A percentile compares a stretch with the other conserved stretches of the same genome.
These are phyloP conservation scores for Muraenolepis orangiensis DNA, from an alignment of 2,797 vertebrate species.

Conservation along the genomic window DNA sequence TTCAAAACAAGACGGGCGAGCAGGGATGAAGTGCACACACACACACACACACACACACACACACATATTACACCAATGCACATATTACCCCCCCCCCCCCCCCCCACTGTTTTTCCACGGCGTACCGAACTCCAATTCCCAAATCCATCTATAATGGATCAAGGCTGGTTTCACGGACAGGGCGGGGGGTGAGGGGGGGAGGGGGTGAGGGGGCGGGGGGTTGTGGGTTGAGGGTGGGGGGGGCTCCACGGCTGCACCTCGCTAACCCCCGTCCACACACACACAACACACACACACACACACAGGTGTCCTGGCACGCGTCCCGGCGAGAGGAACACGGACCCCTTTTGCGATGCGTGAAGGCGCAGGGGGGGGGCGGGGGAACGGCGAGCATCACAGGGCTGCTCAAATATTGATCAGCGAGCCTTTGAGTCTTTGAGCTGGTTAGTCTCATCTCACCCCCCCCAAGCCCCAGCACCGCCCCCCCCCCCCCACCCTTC, in stretches of 20 bases:
- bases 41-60: conserved; percentile 27
- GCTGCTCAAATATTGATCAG: conserved; percentile 72
- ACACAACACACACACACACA: no score
- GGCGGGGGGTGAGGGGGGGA: no score
- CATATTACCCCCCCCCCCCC: no score
- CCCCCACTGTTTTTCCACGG: conserved; percentile 16
- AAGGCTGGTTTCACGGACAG: conserved; percentile 45
- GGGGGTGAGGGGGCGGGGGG: no score
- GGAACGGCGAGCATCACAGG: conserved; percentile 20
- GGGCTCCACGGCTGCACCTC: conserved; percentile 49
- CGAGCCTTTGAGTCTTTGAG: conserved; percentile 48
- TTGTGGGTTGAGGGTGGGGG: no score
- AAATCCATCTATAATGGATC: conserved; percentile 63
- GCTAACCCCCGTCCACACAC: conserved; percentile 52
- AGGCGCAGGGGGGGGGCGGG: no score
- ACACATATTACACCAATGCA: conserved; percentile 7
- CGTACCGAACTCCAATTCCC: conserved; percentile 32
- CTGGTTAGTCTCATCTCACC: conserved; percentile 47
- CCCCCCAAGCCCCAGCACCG: no score
- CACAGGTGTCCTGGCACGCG: conserved; percentile 59
- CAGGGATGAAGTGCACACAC: conserved; percentile 3
- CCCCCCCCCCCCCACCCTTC: conserved; percentile 26
- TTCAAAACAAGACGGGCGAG: conserved; percentile 36
- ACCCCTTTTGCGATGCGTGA: conserved; percentile 39
- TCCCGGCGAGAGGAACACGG: conserved; percentile 42